Evolutionary conservation across 1,140 invertebrate genomes (phyloP), one percentile per base, ranked within the genome.

Genomic region (Eupristina koningsbergeri): DNA sequence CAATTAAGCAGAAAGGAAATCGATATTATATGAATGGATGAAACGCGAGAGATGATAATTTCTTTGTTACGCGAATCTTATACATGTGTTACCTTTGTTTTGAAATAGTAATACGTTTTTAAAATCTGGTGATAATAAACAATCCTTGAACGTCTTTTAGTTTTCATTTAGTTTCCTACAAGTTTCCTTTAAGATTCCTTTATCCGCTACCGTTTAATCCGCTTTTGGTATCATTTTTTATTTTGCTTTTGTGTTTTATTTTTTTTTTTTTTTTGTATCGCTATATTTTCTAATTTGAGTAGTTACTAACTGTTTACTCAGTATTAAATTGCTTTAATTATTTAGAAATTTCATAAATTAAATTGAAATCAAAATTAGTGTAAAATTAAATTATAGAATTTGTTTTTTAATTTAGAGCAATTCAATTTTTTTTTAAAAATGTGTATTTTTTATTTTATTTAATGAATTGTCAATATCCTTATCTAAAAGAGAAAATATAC

Each of bases 111-210:
- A 80, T 75, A 76, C 71, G 58, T 74, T 81, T 81, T 74, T 39
- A 76, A 67, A 67, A 80, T 39, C 71, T 84, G 71, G 76, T 80
- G 79, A 81, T 50, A 85, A 85, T 85, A 85, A 85, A 85, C 7
- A 53, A 81, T 45, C 64, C 71, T 64, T 73, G n/a, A 81, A 85
- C 19, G 74, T 81, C 78, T 87, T 88, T 91, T 90, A 89, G 89
- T 85, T 85, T 80, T 85, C 63, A 85, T 85, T 80, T 85, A 53
- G 74, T 83, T n/a, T 67, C 58, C 58, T 78, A 31, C 63, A 53
- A 61, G 1, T 77, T 61, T 67, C 53, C 61, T 17, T 58, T n/a
- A n/a, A n/a, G n/a, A n/a, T n/a, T n/a, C n/a, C n/a, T 11, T 45
- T 15, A 3, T 80, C 77, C 82, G 64, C 29, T 26, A 29, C 58